A percentile compares a stretch with the other conserved stretches of the same genome.
Evolutionary conservation across 1,140 invertebrate genomes (phyloP).

Genomic region (Drosophila nikananu): DNA sequence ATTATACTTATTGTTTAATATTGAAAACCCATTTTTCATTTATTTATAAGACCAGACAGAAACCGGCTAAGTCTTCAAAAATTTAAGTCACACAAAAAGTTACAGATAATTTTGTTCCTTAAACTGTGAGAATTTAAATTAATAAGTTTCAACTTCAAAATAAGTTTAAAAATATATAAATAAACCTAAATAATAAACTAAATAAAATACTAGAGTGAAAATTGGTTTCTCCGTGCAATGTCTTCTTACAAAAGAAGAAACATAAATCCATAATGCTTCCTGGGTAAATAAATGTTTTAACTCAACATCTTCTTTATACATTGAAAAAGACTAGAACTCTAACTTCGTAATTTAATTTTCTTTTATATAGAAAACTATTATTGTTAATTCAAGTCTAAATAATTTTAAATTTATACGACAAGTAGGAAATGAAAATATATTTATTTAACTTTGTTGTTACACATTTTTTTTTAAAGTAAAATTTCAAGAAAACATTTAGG

Average conservation of each 20-base stretch:
- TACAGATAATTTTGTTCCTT: too few species aligned
- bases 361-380: background rate
- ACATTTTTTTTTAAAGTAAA: background rate
- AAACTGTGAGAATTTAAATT: background rate
- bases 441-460: background rate
- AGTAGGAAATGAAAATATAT: background rate
- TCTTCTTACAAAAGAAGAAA: background rate
- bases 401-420: background rate
- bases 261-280: too few species aligned
- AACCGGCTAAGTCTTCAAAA: background rate
- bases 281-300: too few species aligned
- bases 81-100: background rate
- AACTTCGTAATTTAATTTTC: background rate
- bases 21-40: background rate
- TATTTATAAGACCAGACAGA: background rate
- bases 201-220: background rate
- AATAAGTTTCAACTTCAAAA: background rate
- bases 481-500: background rate
- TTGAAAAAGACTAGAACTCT: background rate
- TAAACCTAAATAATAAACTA: too few species aligned
- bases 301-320: background rate
- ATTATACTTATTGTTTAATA: background rate
- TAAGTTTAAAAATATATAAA: background rate
- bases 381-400: background rate
- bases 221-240: background rate